These are phyloP conservation scores for Enteromius radiatus DNA, from an alignment of 2,797 vertebrate genomes.

Conservation along the genomic window DNA sequence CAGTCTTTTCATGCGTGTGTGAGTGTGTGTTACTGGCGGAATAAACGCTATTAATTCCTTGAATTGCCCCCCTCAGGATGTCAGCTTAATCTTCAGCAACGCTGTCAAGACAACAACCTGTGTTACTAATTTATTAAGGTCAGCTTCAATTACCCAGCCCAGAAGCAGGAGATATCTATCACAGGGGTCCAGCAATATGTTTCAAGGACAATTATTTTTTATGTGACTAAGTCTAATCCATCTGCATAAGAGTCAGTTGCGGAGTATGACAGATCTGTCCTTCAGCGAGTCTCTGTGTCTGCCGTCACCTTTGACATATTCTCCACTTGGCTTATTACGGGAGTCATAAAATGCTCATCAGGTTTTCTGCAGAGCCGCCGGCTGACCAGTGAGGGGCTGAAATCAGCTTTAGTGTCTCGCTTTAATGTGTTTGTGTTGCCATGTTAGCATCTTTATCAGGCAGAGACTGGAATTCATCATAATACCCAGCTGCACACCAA, in stretches of 20 bases:
- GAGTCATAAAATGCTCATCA: constrained; percentile 58
- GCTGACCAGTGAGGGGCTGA: constrained; percentile 24
- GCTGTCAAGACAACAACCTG: constrained; percentile 54
- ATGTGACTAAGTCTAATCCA: constrained; percentile 59
- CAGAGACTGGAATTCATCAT: constrained; percentile 25
- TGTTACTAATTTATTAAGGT: constrained; percentile 64
- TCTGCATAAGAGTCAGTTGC: constrained; percentile 61
- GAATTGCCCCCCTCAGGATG: constrained; percentile 45
- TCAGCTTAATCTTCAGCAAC: constrained; percentile 51
- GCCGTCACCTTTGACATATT: constrained; percentile 61
- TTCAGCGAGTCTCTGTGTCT: constrained; percentile 48
- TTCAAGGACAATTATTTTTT: constrained; percentile 64
- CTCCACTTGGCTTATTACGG: constrained; percentile 58
- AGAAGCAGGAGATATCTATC: constrained; percentile 55
- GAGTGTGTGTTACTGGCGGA: not conserved
- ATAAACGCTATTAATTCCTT: constrained; percentile 46
- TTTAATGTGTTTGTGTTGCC: constrained; percentile 6
- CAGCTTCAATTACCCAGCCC: constrained; percentile 57
- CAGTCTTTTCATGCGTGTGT: not conserved
- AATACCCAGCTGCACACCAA: not conserved
- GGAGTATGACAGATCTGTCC: constrained; percentile 59
- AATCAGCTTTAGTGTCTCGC: not conserved
- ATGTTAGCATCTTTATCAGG: constrained; percentile 28
- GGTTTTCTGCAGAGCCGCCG: constrained; percentile 37
- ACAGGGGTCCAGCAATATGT: constrained; percentile 55